These are phyloP conservation scores for Rhizomys pruinosus DNA, from an alignment of 2,113 vertebrate genomes.

Conservation along the genomic window DNA sequence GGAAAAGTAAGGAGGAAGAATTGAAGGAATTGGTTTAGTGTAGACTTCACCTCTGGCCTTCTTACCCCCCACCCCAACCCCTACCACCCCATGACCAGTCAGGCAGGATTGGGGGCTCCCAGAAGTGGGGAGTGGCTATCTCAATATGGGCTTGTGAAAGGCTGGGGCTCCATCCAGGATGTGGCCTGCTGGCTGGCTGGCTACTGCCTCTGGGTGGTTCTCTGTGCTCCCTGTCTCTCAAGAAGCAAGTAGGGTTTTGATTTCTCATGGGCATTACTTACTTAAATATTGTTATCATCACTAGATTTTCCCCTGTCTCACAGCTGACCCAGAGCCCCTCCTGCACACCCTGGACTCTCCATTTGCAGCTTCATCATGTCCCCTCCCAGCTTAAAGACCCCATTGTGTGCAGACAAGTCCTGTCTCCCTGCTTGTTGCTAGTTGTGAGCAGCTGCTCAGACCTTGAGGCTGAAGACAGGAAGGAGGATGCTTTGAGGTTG, in stretches of 20 bases:
- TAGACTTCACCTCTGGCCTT: neutral
- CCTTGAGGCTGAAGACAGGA: neutral
- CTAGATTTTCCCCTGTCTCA: neutral
- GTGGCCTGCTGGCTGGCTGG: too few relatives aligned
- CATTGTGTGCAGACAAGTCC: neutral
- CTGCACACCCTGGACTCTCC: neutral
- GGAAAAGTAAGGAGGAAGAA: neutral
- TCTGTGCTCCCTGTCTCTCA: neutral
- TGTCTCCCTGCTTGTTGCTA: neutral
- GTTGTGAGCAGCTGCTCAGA: neutral
- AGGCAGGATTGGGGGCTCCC: neutral
- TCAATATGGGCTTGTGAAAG: neutral
- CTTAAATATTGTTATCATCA: neutral
- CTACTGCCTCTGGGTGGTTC: fast-evolving
- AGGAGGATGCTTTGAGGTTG: neutral
- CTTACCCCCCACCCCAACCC: fast-evolving
- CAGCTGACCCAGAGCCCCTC: neutral
- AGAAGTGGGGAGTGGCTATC: neutral
- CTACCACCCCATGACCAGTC: neutral
- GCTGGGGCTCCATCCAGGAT: neutral
- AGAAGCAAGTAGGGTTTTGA: neutral
- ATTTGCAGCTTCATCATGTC: neutral
- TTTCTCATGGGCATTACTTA: neutral
- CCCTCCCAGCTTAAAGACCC: neutral
- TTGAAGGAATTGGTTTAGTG: neutral